A percentile compares a stretch with the other conserved stretches of the same genome.
These are phyloP conservation scores for Odontocerum albicorne DNA, from an alignment of 2,888 invertebrate genomes.

Conservation along the genomic window DNA sequence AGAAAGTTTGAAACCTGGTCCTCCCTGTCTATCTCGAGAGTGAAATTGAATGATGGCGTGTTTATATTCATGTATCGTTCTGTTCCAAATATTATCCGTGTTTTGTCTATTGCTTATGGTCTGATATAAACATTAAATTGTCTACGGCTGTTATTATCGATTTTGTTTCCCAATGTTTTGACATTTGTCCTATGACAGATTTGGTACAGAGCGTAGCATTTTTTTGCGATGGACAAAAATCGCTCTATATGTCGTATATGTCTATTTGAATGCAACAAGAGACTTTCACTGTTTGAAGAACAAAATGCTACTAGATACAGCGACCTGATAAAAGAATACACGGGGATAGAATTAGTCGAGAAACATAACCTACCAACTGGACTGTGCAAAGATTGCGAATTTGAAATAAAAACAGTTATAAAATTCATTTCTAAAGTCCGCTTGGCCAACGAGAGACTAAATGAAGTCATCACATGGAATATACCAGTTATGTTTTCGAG, in stretches of 20 bases:
- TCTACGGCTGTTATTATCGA: no score
- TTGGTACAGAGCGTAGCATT: no score
- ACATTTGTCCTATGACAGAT: no score
- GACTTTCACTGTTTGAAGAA: background rate
- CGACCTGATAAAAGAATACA: constrained; percentile 13
- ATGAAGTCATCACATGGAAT: background rate
- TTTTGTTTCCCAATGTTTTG: no score
- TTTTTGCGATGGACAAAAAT: no score
- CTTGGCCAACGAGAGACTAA: background rate
- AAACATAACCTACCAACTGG: constrained; percentile 11
- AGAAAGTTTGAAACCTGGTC: no score
- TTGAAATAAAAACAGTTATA: constrained; percentile 8
- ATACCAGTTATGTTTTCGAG: background rate
- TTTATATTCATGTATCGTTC: no score
- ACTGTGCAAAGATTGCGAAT: constrained; percentile 4
- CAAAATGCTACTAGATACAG: background rate
- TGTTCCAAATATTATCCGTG: no score
- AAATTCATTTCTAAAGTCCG: constrained; percentile 11
- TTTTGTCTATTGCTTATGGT: no score
- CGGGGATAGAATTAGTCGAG: constrained; percentile 5
- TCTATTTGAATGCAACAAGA: constrained; percentile 7
- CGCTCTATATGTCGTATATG: constrained; percentile 9
- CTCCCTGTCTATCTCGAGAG: no score
- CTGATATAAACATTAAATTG: no score
- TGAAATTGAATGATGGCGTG: no score